phyloP scores from a whole-genome alignment of 1,140 invertebrate genomes.

The Drosophila kepulauana region DNA sequence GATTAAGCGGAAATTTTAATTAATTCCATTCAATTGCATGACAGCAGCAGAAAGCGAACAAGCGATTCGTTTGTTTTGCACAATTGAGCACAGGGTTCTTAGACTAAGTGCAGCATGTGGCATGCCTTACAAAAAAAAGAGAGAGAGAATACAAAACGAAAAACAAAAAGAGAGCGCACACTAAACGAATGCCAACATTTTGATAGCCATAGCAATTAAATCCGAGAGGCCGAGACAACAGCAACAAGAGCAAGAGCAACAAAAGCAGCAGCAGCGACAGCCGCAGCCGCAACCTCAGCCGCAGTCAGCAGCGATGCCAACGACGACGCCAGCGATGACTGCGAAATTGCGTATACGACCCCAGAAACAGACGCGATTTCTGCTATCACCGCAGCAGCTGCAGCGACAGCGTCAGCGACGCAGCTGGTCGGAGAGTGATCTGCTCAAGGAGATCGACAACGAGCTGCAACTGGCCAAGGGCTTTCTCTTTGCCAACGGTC shows the following conservation, averaged over 20 bases:
- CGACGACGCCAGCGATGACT: constrained; percentile 34
- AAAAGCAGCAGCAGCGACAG: constrained; percentile 14
- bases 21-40: constrained; percentile 82
- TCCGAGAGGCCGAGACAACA: constrained; percentile 28
- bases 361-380: constrained; percentile 80
- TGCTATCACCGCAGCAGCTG: constrained; percentile 71
- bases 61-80: constrained; percentile 65
- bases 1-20: constrained; percentile 84
- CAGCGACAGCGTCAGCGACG: constrained; percentile 71
- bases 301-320: constrained; percentile 8
- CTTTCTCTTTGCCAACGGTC: constrained; percentile 86
- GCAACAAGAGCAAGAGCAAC: constrained; percentile 19
- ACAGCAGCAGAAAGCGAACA: constrained; percentile 52
- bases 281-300: constrained; percentile 4
- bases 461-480: constrained; percentile 87
- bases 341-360: constrained; percentile 57
- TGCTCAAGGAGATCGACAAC: constrained; percentile 89
- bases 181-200: constrained; percentile 75
- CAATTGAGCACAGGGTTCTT: constrained; percentile 70
- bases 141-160: not conserved
- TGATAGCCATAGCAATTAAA: constrained; percentile 67
- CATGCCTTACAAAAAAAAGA: constrained; percentile 15
- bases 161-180: constrained; percentile 16
- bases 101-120: constrained; percentile 59
- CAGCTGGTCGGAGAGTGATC: constrained; percentile 85